Percentiles rank a stretch among this genome's conserved stretches.
These are phyloP conservation scores for Zapornia atra DNA, from an alignment of 2,113 vertebrate species.

Conservation along the genomic window DNA sequence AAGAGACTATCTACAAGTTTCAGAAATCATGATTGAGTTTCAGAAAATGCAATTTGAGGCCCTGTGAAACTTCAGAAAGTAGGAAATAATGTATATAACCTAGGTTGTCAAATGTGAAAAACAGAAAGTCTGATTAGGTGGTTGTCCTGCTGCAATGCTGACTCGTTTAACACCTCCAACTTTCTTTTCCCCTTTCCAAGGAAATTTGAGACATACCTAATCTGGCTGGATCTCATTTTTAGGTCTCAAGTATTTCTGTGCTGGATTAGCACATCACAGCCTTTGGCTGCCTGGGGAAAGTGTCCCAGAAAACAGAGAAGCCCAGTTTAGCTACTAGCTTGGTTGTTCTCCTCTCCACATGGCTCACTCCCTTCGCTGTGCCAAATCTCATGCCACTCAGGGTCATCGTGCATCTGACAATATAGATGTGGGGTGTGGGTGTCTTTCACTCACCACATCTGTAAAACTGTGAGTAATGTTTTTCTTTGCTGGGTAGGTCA, in stretches of 20 bases:
- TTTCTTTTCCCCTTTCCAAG: not conserved
- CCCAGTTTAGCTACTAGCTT: not conserved
- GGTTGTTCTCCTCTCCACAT: not conserved
- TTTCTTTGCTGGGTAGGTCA: not conserved
- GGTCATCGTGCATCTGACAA: fast-evolving
- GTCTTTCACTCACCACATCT: not conserved
- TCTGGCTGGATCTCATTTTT: not conserved
- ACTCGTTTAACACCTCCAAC: not conserved
- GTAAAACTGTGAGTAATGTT: not conserved
- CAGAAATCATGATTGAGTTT: not conserved
- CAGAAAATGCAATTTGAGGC: not conserved
- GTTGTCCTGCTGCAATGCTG: not conserved
- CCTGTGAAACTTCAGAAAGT: not conserved
- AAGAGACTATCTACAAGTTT: not conserved
- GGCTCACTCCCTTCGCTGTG: fast-evolving
- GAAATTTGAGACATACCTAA: not conserved
- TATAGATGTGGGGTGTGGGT: fast-evolving
- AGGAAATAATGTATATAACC: not conserved
- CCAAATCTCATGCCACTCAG: not conserved
- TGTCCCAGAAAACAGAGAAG: not conserved
- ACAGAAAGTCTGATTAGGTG: not conserved
- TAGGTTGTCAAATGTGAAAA: not conserved
- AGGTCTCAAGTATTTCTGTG: not conserved
- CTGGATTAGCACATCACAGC: not conserved
- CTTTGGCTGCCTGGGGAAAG: not conserved